Evolutionary conservation across 2,113 vertebrate species (phyloP).

Genomic region (Brienomyrus longianalis): DNA sequence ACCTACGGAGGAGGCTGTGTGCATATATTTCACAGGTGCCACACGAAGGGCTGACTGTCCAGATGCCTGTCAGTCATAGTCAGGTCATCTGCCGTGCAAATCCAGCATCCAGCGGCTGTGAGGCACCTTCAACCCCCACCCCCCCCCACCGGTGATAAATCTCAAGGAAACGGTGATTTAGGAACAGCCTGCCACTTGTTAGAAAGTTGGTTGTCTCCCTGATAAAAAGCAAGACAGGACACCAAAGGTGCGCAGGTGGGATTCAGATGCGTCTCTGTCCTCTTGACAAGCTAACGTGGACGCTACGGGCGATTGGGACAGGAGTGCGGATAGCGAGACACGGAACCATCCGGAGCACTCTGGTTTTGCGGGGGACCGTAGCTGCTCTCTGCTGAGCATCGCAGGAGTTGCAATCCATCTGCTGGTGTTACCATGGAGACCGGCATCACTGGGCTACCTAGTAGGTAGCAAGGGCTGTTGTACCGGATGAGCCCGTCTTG

Average conservation of each 20-base stretch:
- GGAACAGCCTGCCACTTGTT: neutral
- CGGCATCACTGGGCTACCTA: slow-evolving; percentile 44
- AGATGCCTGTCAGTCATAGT: neutral
- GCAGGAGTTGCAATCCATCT: slow-evolving; percentile 41
- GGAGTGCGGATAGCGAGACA: slow-evolving; percentile 20
- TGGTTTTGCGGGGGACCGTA: slow-evolving; percentile 35
- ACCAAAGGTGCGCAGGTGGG: neutral
- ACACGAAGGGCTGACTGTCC: neutral
- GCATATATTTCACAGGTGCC: neutral
- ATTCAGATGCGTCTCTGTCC: neutral
- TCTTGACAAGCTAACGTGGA: neutral
- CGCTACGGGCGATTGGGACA: neutral
- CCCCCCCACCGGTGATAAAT: neutral
- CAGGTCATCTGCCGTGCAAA: neutral
- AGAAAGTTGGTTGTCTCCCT: neutral
- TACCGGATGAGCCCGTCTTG: slow-evolving; percentile 36
- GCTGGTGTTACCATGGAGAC: slow-evolving; percentile 48
- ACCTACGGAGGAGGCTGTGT: neutral
- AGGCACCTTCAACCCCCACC: neutral
- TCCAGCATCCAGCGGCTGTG: neutral
- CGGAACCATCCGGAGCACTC: slow-evolving; percentile 22
- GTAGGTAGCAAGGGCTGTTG: slow-evolving; percentile 34
- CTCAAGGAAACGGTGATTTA: neutral
- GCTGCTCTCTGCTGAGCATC: slow-evolving; percentile 32
- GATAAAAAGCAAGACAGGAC: neutral